Percentiles rank a stretch among this genome's conserved stretches.
These are phyloP conservation scores for Stichodactyla helianthus DNA, from an alignment of 64 coral and sea anemone species.

Conservation along the genomic window DNA sequence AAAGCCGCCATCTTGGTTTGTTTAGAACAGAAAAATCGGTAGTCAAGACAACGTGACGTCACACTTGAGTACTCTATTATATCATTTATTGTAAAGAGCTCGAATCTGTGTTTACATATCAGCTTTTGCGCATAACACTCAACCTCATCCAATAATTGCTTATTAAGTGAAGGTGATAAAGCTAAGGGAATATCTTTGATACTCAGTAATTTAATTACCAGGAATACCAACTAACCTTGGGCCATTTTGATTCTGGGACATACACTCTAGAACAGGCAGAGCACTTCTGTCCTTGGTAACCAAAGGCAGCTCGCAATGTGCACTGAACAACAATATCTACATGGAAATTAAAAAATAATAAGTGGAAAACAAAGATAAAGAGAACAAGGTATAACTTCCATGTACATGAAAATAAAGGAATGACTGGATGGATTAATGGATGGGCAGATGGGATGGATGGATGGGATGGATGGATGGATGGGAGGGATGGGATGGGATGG, in stretches of 20 bases:
- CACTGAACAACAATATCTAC: conserved; percentile 83
- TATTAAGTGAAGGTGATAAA: too few relatives aligned
- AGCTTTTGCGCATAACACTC: neutral
- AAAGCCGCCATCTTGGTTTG: too few relatives aligned
- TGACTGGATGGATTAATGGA: neutral
- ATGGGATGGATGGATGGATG: neutral
- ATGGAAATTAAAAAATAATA: neutral
- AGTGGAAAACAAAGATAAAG: neutral
- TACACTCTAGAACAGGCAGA: conserved; percentile 86
- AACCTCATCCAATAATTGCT: too few relatives aligned
- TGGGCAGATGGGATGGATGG: neutral
- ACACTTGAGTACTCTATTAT: too few relatives aligned
- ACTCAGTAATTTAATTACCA: neutral
- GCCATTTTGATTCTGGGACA: conserved; percentile 85
- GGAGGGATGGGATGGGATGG: too few relatives aligned
- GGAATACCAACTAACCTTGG: conserved; percentile 49
- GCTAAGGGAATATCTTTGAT: neutral
- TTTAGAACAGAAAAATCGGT: too few relatives aligned
- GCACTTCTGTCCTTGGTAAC: conserved; percentile 95
- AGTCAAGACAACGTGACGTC: too few relatives aligned
- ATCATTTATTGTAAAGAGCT: too few relatives aligned
- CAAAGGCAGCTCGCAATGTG: conserved; percentile 87
- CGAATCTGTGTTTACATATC: too few relatives aligned
- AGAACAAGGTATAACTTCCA: neutral
- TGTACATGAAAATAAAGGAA: neutral